Conservation (phyloP, 1,140 invertebrate genomes). For the Teleogryllus occipitalis region DNA sequence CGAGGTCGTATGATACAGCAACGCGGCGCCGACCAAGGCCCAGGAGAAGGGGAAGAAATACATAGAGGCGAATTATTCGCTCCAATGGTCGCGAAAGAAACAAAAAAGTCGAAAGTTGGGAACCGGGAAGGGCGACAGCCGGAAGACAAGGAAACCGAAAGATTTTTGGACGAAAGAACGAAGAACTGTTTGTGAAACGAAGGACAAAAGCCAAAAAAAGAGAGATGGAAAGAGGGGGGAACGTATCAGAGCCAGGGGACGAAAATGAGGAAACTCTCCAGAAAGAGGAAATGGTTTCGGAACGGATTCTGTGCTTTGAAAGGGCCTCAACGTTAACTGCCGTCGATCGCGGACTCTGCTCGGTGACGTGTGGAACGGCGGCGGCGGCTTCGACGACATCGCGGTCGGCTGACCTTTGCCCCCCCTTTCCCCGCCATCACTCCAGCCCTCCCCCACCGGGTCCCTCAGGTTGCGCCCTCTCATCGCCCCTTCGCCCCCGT, state of each 20-base stretch:
- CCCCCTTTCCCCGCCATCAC: not conserved
- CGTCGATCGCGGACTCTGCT: not conserved
- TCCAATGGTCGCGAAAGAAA: not conserved
- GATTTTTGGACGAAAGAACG: not conserved
- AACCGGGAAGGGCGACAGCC: not conserved
- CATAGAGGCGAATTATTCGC: not conserved
- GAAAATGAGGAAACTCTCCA: not conserved
- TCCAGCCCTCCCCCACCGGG: no score
- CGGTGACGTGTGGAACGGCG: not conserved
- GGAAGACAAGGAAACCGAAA: not conserved
- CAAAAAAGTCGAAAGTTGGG: not conserved
- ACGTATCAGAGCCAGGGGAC: not conserved
- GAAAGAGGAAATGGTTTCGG: conserved; percentile 3
- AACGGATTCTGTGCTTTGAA: not conserved
- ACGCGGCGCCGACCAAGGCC: not conserved
- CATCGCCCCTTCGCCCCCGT: not conserved
- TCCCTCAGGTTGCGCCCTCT: not conserved
- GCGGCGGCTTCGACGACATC: not conserved
- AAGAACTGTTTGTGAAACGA: not conserved
- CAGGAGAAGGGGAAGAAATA: not conserved
- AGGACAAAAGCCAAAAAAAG: not conserved
- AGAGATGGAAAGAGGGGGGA: no score
- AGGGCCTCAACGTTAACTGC: conserved; percentile 11
- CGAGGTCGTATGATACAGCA: no score
- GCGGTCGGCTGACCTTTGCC: not conserved